phyloP scores from a whole-genome alignment of 2,797 vertebrate species.

The Eupleurogrammus muticus region DNA sequence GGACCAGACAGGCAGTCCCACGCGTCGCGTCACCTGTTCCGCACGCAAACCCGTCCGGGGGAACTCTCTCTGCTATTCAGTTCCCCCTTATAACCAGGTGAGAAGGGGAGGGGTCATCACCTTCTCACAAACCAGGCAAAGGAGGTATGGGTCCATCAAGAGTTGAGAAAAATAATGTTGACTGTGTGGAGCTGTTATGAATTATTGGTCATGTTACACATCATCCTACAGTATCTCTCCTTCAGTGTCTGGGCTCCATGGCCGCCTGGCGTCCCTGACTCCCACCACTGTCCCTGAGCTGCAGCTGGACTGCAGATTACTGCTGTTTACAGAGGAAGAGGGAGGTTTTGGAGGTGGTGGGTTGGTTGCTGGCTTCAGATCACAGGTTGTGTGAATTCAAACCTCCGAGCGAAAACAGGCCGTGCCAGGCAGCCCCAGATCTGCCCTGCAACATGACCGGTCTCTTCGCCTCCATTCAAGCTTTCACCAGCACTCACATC shows the following conservation, averaged over 20 bases:
- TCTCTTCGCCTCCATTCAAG: constrained; percentile 15
- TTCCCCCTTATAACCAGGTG: too few relatives aligned
- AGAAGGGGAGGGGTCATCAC: too few relatives aligned
- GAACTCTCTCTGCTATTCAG: too few relatives aligned
- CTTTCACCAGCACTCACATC: constrained; percentile 1
- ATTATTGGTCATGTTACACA: constrained; percentile 5
- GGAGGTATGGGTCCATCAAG: background rate
- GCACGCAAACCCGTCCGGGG: too few relatives aligned
- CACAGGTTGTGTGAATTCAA: constrained; percentile 60
- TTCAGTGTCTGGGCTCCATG: constrained; percentile 12
- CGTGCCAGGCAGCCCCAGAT: constrained; percentile 31
- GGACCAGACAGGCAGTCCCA: too few relatives aligned
- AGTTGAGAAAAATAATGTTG: background rate
- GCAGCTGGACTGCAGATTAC: constrained; percentile 75
- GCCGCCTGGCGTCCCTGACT: constrained; percentile 48
- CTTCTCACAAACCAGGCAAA: too few relatives aligned
- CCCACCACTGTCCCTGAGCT: constrained; percentile 64
- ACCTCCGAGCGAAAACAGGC: constrained; percentile 47
- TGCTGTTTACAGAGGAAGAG: constrained; percentile 57
- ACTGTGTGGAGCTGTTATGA: background rate
- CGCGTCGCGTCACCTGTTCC: too few relatives aligned
- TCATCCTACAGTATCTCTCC: background rate
- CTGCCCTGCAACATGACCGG: constrained; percentile 37
- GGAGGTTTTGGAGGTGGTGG: constrained; percentile 46
- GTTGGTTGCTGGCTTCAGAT: constrained; percentile 67